Evolutionary conservation across 1,140 invertebrate species (phyloP), one percentile per base, ranked within the genome.

Genomic region (Drosophila bocki): DNA sequence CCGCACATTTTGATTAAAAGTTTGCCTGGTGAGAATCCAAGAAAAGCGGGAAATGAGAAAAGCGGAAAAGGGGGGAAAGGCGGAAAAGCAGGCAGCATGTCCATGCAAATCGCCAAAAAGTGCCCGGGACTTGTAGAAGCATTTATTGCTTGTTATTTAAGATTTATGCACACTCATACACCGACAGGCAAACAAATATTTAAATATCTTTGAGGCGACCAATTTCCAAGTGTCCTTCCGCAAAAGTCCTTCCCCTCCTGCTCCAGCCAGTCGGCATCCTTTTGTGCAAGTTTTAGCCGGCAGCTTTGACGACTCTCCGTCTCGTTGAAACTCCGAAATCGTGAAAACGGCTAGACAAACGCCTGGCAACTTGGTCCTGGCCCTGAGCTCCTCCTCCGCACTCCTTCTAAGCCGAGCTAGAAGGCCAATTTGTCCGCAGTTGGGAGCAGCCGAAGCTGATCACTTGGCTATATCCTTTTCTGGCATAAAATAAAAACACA

Each of bases 121-220:
- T 39, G 42, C 41, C 72, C 51, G 29, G 22, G 44, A 54, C 61
- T 67, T 76, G 51, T 67, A 47, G 61, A 56, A 78, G 83, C 82
- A 87, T 86, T 87, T 86, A 86, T 86, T 86, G 83, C 82, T 82
- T 87, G 82, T 86, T 86, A 87, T 87, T 86, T 87, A 86, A 82
- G 82, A 86, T 86, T 86, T 86, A 86, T 72, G 67, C 68, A 71
- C 26, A 68, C 61, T 54, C 47, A 48, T 32, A 32, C 68, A 69
- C 33, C 39, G 65, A 58, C 51, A 58, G 42, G 19, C 69, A 72
- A 72, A 72, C 69, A 72, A 72, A 71, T 86, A 86, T 86, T 86
- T 86, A 87, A 86, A 86, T 86, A 86, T 86, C 79, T 86, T 75
- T 87, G 79, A 82, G 83, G 75, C 76, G 75, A 76, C 75, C 83